phyloP scores from a whole-genome alignment of 2,797 vertebrate genomes.

The Cercopithecus mitis region DNA sequence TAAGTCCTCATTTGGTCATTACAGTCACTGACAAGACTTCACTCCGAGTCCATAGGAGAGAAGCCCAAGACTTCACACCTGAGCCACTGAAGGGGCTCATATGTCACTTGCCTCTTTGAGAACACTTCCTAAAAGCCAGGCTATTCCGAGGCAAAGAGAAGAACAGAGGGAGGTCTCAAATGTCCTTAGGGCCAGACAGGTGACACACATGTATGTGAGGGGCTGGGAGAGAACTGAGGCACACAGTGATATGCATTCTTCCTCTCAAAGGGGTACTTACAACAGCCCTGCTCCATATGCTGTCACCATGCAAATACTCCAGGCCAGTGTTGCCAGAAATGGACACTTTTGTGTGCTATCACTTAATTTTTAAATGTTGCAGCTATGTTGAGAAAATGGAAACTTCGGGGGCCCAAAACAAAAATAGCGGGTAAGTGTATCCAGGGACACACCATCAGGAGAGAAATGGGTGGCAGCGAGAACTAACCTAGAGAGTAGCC shows the following conservation, averaged over 20 bases:
- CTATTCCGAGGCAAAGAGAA: not conserved
- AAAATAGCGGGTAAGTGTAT: not conserved
- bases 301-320: not conserved
- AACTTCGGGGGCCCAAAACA: not conserved
- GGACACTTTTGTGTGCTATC: not conserved
- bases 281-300: not conserved
- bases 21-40: not conserved
- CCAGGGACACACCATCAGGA: not conserved
- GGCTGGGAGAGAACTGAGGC: not conserved
- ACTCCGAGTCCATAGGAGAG: not conserved
- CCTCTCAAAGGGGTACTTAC: not conserved
- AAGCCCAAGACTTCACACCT: not conserved
- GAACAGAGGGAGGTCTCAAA: not conserved
- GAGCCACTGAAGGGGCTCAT: not conserved
- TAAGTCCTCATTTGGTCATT: not conserved
- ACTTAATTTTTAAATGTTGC: not conserved
- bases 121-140: not conserved
- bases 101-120: not conserved
- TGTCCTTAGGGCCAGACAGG: not conserved
- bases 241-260: no score
- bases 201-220: not conserved
- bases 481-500: not conserved
- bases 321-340: not conserved
- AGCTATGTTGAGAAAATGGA: slow-evolving; percentile 22
- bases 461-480: not conserved